Percentiles rank a stretch among this genome's conserved stretches.
These are phyloP conservation scores for Ophion ellenae DNA, from an alignment of 2,888 invertebrate genomes.

Conservation along the genomic window DNA sequence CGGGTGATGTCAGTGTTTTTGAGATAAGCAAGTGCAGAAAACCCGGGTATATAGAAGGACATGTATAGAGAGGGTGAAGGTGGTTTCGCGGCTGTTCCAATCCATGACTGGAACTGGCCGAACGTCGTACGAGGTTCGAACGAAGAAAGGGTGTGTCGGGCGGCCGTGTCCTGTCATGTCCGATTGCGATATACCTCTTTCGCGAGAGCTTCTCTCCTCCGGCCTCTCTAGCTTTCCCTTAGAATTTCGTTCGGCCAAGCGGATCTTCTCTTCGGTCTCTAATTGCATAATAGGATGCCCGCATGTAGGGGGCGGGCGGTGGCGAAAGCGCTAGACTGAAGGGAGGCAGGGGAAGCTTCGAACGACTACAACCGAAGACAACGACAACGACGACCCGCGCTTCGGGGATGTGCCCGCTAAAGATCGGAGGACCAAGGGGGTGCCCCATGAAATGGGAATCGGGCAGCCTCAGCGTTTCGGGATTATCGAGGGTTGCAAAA, in stretches of 20 bases:
- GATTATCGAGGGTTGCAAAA: constrained; percentile 39
- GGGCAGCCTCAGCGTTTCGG: constrained; percentile 62
- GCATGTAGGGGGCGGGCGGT: constrained; percentile 72
- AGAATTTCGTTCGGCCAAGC: constrained; percentile 77
- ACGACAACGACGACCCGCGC: constrained; percentile 49
- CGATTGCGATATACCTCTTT: constrained; percentile 82
- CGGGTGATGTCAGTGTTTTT: constrained; percentile 74
- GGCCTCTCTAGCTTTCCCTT: constrained; percentile 72
- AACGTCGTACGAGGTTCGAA: constrained; percentile 78
- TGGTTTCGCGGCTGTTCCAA: constrained; percentile 37
- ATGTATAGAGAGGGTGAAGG: constrained; percentile 24
- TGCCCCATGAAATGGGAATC: constrained; percentile 56
- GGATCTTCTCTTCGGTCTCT: constrained; percentile 71
- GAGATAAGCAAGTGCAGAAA: constrained; percentile 78
- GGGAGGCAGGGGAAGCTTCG: constrained; percentile 51
- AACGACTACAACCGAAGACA: constrained; percentile 55
- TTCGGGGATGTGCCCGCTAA: constrained; percentile 32
- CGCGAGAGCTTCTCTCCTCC: constrained; percentile 74
- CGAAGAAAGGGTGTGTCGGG: constrained; percentile 84
- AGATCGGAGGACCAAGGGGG: constrained; percentile 39
- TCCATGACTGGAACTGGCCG: constrained; percentile 49
- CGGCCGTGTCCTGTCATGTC: constrained; percentile 83
- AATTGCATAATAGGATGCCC: constrained; percentile 84
- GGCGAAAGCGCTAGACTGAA: constrained; percentile 52
- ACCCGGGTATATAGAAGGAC: constrained; percentile 35